Percentiles rank a stretch among this genome's conserved stretches.
Conservation (phyloP, 2,888 invertebrate genomes). For the Noctua comes region DNA sequence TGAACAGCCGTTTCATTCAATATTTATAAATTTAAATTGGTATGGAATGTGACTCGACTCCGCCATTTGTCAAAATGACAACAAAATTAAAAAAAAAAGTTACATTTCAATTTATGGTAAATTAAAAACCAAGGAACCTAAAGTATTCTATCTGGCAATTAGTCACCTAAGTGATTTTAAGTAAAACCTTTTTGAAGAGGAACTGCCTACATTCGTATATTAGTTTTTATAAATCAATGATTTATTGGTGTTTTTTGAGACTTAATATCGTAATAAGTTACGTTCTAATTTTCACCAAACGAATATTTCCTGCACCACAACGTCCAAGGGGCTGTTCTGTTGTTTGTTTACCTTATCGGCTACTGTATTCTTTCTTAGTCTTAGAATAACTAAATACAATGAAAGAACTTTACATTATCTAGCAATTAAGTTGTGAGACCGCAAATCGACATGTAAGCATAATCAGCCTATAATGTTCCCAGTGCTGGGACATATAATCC, state of each 20-base stretch:
- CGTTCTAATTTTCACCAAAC: background rate
- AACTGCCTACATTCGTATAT: background rate
- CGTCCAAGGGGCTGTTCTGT: background rate
- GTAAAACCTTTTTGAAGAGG: background rate
- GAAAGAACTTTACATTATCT: background rate
- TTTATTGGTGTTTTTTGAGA: background rate
- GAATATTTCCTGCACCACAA: background rate
- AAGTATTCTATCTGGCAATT: background rate
- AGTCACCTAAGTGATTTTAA: background rate
- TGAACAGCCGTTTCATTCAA: background rate
- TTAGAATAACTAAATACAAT: background rate
- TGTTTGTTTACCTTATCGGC: background rate
- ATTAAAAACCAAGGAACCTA: background rate
- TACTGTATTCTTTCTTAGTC: background rate
- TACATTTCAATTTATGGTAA: background rate
- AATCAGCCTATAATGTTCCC: too few relatives aligned
- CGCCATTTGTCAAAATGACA: conserved; percentile 9
- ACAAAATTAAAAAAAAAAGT: background rate
- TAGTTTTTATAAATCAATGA: background rate
- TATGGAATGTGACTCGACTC: background rate
- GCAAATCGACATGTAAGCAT: background rate
- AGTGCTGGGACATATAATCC: too few relatives aligned
- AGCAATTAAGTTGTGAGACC: background rate
- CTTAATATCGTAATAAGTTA: background rate
- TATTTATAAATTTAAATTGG: background rate